phyloP scores from a whole-genome alignment of 1,140 invertebrate species.

The Paracyclopina nana region DNA sequence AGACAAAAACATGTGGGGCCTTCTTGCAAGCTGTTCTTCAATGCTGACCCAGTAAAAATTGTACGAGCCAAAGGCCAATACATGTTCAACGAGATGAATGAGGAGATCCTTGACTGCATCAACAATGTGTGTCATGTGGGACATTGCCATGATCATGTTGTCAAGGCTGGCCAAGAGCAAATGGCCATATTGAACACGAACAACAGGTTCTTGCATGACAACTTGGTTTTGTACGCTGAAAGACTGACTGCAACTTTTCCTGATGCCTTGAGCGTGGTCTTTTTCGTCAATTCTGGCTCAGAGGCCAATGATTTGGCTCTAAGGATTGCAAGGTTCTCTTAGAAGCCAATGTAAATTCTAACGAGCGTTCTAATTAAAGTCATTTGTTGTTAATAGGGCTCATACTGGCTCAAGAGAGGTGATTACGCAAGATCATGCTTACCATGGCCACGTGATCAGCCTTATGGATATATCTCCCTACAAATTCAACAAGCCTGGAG shows the following conservation, averaged over 20 bases:
- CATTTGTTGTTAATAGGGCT: constrained; percentile 34
- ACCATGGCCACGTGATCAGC: constrained; percentile 88
- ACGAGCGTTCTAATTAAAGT: too few species aligned
- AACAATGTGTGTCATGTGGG: constrained; percentile 89
- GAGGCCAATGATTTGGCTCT: constrained; percentile 96
- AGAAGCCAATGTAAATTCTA: too few species aligned
- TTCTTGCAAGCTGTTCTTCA: constrained; percentile 15
- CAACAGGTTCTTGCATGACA: constrained; percentile 74
- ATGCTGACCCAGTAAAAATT: constrained; percentile 13
- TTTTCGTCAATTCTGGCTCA: constrained; percentile 96
- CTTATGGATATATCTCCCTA: constrained; percentile 93
- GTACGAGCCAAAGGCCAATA: constrained; percentile 15
- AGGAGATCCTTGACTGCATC: constrained; percentile 13
- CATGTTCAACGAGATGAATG: constrained; percentile 6
- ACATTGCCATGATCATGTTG: constrained; percentile 85
- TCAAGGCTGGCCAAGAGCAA: constrained; percentile 63
- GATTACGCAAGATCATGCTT: constrained; percentile 85
- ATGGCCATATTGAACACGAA: constrained; percentile 79
- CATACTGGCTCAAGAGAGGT: constrained; percentile 73
- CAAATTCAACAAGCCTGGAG: constrained; percentile 68
- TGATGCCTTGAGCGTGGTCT: constrained; percentile 55
- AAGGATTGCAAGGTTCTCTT: constrained; percentile 40
- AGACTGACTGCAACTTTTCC: constrained; percentile 40
- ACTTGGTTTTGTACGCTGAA: constrained; percentile 73
- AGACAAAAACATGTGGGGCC: constrained; percentile 13